phyloP scores from a whole-genome alignment of 2,888 invertebrate genomes.

The Lycia hirtaria region DNA sequence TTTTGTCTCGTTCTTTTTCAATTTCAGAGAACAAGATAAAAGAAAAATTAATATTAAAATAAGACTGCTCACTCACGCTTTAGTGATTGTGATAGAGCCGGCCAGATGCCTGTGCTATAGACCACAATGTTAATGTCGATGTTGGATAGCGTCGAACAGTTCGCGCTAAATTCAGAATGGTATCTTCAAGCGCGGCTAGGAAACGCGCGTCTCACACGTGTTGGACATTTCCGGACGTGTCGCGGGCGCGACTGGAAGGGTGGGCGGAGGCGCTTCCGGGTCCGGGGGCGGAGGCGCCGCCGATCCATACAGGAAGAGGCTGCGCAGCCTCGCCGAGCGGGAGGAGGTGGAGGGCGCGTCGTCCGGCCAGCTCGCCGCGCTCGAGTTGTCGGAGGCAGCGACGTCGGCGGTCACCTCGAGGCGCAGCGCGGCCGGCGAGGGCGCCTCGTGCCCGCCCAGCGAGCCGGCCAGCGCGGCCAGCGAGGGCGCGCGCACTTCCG shows the following conservation, averaged over 20 bases:
- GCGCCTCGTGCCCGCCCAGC: conserved; percentile 67
- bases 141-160: too few relatives aligned
- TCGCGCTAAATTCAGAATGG: too few relatives aligned
- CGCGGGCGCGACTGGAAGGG: conserved; percentile 23
- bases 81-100: too few relatives aligned
- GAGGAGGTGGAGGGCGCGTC: conserved; percentile 63
- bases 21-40: too few relatives aligned
- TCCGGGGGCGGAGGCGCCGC: conserved; percentile 64
- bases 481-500: conserved; percentile 71
- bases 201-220: not conserved
- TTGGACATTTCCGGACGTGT: too few relatives aligned
- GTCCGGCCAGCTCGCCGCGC: conserved; percentile 68
- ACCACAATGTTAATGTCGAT: too few relatives aligned
- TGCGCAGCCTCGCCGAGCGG: conserved; percentile 65
- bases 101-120: too few relatives aligned
- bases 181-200: conserved; percentile 9
- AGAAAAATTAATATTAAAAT: too few relatives aligned
- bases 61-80: too few relatives aligned
- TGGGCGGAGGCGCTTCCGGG: conserved; percentile 52
- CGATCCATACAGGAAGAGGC: conserved; percentile 76
- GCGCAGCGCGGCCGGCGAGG: conserved; percentile 60
- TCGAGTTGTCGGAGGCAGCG: conserved; percentile 60
- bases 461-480: conserved; percentile 78
- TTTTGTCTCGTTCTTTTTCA: too few relatives aligned
- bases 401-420: conserved; percentile 72